Evolutionary conservation across 2,797 vertebrate species (phyloP).

Genomic region (Channa striata): DNA sequence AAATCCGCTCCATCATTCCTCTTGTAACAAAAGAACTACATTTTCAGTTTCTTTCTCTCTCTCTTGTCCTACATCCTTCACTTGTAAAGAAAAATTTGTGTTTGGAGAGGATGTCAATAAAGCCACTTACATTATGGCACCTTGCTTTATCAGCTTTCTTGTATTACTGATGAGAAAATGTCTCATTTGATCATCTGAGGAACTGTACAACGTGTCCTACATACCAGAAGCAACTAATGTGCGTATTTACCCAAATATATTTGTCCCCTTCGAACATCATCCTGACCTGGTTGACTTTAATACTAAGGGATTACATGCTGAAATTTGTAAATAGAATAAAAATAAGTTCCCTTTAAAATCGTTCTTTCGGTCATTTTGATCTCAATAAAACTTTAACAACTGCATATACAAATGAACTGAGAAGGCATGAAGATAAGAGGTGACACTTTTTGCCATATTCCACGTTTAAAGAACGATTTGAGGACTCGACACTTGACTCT

Average conservation of each 20-base stretch:
- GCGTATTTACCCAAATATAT: no score
- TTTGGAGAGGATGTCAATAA: conserved; percentile 11
- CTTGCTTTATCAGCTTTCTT: no score
- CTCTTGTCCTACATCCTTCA: conserved; percentile 20
- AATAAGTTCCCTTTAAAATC: no score
- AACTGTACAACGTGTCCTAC: no score
- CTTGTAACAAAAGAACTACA: conserved; percentile 18
- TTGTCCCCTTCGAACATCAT: no score
- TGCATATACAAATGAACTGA: not conserved
- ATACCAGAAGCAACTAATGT: no score
- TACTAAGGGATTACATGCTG: no score
- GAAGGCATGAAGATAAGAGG: not conserved
- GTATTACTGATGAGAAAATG: no score
- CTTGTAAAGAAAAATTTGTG: not conserved
- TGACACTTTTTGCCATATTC: conserved; percentile 16
- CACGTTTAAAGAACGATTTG: conserved; percentile 3
- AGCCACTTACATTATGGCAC: not conserved
- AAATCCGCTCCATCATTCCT: conserved; percentile 26
- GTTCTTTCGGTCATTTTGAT: no score
- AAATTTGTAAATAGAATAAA: no score
- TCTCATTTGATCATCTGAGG: no score
- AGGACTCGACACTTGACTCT: conserved; percentile 9
- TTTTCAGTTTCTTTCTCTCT: conserved; percentile 10
- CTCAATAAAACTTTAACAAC: not conserved
- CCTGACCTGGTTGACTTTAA: no score